Percentiles rank a stretch among this genome's conserved stretches.
These are phyloP conservation scores for Bicyclus anynana DNA, from an alignment of 1,140 invertebrate species.

Conservation along the genomic window DNA sequence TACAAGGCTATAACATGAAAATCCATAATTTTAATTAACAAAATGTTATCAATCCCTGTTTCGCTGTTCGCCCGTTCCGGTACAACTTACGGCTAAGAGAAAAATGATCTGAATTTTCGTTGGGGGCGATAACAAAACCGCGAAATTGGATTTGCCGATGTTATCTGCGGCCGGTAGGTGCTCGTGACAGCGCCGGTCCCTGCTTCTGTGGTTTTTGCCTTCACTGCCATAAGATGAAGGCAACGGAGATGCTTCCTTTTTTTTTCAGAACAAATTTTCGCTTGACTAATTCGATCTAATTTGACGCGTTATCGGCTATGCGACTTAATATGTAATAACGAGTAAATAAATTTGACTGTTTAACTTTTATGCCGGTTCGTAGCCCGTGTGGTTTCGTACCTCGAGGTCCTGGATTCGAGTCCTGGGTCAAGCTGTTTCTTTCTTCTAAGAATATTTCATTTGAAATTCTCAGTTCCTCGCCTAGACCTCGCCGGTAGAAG, in stretches of 20 bases:
- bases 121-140: constrained; percentile 67
- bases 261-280: background rate
- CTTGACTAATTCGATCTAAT: too few relatives aligned
- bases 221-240: constrained; percentile 12
- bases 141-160: constrained; percentile 75
- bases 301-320: too few relatives aligned
- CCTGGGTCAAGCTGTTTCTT: too few relatives aligned
- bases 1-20: background rate
- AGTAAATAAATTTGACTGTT: too few relatives aligned
- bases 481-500: too few relatives aligned
- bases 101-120: constrained; percentile 67
- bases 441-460: too few relatives aligned
- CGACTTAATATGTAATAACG: too few relatives aligned
- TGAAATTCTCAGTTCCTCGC: too few relatives aligned
- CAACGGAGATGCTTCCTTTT: background rate
- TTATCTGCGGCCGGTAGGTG: constrained; percentile 67
- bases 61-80: background rate
- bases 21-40: background rate
- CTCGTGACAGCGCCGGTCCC: constrained; percentile 52
- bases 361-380: too few relatives aligned
- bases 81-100: constrained; percentile 33
- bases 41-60: background rate
- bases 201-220: constrained; percentile 33
- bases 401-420: too few relatives aligned
- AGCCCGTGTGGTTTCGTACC: too few relatives aligned